A percentile compares a stretch with the other conserved stretches of the same genome.
Conservation (phyloP, 2,888 invertebrate genomes). For the Dromius quadrimaculatus region DNA sequence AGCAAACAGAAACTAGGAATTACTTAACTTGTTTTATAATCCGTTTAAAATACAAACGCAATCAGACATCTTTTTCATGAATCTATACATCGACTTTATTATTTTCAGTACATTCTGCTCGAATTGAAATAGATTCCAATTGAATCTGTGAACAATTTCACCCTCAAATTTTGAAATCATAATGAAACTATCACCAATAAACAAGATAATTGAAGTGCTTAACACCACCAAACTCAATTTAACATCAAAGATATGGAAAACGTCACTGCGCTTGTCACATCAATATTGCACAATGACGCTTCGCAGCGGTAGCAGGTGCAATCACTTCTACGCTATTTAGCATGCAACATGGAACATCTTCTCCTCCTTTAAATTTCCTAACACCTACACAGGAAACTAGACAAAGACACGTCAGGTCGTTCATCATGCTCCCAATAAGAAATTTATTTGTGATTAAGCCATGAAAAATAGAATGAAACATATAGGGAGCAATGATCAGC, state of each 20-base stretch:
- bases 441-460: background rate
- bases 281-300: background rate
- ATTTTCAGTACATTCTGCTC: no score
- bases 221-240: background rate
- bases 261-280: constrained; percentile 1
- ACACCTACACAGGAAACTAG: background rate
- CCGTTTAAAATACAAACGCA: no score
- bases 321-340: background rate
- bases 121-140: no score
- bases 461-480: background rate
- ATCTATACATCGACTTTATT: no score
- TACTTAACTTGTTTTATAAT: no score
- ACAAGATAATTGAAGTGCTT: background rate
- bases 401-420: background rate
- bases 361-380: background rate
- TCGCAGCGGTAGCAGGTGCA: constrained; percentile 3
- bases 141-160: no score
- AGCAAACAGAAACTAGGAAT: no score
- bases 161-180: no score
- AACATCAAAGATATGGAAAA: background rate
- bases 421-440: background rate
- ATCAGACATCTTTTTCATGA: no score
- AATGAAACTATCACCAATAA: no score
- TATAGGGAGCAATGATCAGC: background rate
- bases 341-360: background rate